Evolutionary conservation across 2,113 vertebrate genomes (phyloP).

Genomic region (Oncorhynchus masou): DNA sequence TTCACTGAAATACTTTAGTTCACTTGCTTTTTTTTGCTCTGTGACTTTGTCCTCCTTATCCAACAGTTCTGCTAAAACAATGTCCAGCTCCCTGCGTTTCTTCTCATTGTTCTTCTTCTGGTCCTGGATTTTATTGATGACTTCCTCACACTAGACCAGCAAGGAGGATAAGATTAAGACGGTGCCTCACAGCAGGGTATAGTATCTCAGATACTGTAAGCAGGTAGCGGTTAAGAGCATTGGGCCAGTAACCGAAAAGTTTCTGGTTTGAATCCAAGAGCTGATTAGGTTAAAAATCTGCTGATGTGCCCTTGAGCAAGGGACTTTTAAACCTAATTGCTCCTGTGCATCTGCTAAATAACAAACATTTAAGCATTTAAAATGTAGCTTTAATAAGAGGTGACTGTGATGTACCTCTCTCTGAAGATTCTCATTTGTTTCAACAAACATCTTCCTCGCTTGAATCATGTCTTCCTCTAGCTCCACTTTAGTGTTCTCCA

Average conservation of each 20-base stretch:
- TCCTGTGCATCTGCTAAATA: too few relatives aligned
- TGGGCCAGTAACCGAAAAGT: too few relatives aligned
- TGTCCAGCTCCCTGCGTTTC: conserved; percentile 45
- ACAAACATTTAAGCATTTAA: too few relatives aligned
- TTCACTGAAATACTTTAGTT: background rate
- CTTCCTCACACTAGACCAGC: background rate
- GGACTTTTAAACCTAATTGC: too few relatives aligned
- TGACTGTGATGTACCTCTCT: conserved; percentile 38
- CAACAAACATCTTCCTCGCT: conserved; percentile 47
- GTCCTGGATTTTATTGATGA: conserved; percentile 15
- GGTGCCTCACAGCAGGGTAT: background rate
- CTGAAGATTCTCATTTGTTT: conserved; percentile 35
- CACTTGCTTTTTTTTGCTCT: conserved; percentile 42
- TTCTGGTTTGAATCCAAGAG: too few relatives aligned
- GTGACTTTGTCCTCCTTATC: conserved; percentile 41
- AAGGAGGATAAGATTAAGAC: too few relatives aligned
- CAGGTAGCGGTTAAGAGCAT: too few relatives aligned
- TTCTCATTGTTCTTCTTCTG: conserved; percentile 25
- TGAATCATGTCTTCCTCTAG: conserved; percentile 36
- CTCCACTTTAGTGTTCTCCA: conserved; percentile 21
- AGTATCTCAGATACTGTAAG: too few relatives aligned
- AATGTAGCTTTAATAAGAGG: too few relatives aligned
- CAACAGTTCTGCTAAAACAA: conserved; percentile 2
- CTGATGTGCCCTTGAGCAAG: too few relatives aligned
- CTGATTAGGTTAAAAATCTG: too few relatives aligned